Percentiles rank a stretch among this genome's conserved stretches.
Evolutionary conservation across 2,797 vertebrate genomes (phyloP).

Genomic region (Hipposideros larvatus): DNA sequence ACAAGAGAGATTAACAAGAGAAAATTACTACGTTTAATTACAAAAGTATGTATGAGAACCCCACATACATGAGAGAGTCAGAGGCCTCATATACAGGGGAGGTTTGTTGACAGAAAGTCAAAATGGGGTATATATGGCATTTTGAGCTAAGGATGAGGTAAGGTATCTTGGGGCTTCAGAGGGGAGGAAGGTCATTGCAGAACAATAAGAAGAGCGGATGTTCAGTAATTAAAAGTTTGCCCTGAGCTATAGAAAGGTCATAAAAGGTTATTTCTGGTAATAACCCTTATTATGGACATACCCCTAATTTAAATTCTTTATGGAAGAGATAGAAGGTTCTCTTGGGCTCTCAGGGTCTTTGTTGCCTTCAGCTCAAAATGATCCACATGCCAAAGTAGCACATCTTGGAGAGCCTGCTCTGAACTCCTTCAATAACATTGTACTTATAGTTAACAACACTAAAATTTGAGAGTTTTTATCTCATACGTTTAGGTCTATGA

Average conservation of each 20-base stretch:
- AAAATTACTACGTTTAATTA: not conserved
- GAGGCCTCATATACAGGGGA: too few relatives aligned
- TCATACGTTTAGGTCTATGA: not conserved
- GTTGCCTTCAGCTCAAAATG: not conserved
- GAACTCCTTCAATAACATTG: not conserved
- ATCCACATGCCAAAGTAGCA: not conserved
- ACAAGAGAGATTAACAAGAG: not conserved
- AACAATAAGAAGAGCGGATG: too few relatives aligned
- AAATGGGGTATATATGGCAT: too few relatives aligned
- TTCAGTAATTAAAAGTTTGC: too few relatives aligned
- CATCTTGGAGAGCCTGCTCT: not conserved
- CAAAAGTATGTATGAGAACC: not conserved
- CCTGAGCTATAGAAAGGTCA: too few relatives aligned
- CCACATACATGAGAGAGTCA: not conserved
- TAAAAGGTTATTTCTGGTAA: too few relatives aligned
- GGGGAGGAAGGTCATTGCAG: too few relatives aligned
- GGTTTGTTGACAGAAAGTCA: too few relatives aligned
- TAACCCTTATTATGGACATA: not conserved
- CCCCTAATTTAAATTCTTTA: not conserved
- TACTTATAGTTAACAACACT: not conserved
- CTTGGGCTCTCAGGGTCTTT: not conserved
- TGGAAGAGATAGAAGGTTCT: not conserved
- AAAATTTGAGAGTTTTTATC: not conserved
- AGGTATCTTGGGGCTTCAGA: too few relatives aligned
- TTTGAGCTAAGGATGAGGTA: too few relatives aligned